phyloP scores from a whole-genome alignment of 2,113 vertebrate genomes.

The Spizaetus ornatus region DNA sequence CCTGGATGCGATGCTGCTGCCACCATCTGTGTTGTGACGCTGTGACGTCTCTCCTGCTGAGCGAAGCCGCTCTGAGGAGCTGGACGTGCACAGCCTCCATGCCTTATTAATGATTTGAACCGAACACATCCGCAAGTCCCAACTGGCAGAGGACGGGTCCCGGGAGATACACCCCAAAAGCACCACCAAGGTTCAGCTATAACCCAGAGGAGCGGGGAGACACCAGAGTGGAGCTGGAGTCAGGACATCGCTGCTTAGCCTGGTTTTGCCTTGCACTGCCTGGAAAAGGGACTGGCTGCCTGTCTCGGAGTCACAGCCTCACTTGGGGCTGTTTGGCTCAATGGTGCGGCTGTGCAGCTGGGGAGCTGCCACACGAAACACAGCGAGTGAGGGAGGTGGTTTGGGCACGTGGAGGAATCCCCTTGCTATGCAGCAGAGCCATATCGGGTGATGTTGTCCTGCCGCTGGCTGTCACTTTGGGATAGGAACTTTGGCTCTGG shows the following conservation, averaged over 20 bases:
- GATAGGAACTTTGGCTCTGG: background rate
- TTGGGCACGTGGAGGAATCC: background rate
- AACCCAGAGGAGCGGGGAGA: rapidly evolving
- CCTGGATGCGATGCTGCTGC: background rate
- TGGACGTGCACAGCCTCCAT: rapidly evolving
- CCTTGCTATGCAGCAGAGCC: rapidly evolving
- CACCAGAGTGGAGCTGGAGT: background rate
- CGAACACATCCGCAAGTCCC: background rate
- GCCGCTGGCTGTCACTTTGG: background rate
- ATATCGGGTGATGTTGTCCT: background rate
- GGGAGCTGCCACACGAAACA: background rate
- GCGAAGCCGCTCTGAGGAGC: background rate
- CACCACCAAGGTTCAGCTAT: background rate
- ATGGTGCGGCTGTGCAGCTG: background rate
- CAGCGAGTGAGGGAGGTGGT: rapidly evolving
- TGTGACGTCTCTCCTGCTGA: background rate
- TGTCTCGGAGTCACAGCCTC: rapidly evolving
- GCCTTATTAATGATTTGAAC: background rate
- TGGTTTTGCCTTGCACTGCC: rapidly evolving
- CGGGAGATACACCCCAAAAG: background rate
- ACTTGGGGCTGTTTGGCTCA: background rate
- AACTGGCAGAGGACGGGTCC: background rate
- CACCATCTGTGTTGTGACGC: background rate
- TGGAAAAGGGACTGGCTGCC: background rate
- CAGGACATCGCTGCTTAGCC: background rate